Conservation (phyloP, 2,113 vertebrate genomes). For the Hepsetus odoe region DNA sequence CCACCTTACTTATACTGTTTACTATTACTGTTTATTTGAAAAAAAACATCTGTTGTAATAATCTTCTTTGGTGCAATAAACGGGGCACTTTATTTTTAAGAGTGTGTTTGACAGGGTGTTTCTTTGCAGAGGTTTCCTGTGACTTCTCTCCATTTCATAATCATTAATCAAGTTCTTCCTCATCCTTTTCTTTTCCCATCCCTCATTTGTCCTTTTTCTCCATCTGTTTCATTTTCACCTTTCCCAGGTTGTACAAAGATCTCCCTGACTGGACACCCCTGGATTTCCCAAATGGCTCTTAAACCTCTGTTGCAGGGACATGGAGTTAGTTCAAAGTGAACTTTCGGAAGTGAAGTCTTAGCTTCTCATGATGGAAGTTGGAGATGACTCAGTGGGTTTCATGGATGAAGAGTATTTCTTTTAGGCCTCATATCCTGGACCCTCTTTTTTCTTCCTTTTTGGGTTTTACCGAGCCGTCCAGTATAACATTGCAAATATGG, state of each 20-base stretch:
- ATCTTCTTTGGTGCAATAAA: no score
- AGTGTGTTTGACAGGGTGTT: neutral
- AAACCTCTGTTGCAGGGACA: conserved; percentile 61
- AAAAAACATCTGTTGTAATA: no score
- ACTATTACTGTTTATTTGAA: no score
- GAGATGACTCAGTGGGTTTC: neutral
- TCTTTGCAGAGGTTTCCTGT: conserved; percentile 15
- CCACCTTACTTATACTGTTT: no score
- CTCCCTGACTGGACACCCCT: conserved; percentile 65
- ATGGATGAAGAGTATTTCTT: neutral
- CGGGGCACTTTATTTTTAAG: no score
- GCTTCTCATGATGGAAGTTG: conserved; percentile 11
- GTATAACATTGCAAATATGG: no score
- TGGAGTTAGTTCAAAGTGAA: conserved; percentile 28
- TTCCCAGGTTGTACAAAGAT: conserved; percentile 68
- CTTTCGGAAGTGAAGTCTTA: neutral
- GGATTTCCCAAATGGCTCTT: conserved; percentile 60
- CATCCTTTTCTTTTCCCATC: conserved; percentile 58
- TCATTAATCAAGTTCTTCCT: conserved; percentile 3
- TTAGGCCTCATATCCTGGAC: neutral
- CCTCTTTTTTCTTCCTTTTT: no score
- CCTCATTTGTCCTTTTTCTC: conserved; percentile 65
- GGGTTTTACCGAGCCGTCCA: no score
- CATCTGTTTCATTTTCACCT: conserved; percentile 49
- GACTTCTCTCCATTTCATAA: neutral